Conservation (phyloP, 2,113 vertebrate species). For the Leptocoma aspasia region DNA sequence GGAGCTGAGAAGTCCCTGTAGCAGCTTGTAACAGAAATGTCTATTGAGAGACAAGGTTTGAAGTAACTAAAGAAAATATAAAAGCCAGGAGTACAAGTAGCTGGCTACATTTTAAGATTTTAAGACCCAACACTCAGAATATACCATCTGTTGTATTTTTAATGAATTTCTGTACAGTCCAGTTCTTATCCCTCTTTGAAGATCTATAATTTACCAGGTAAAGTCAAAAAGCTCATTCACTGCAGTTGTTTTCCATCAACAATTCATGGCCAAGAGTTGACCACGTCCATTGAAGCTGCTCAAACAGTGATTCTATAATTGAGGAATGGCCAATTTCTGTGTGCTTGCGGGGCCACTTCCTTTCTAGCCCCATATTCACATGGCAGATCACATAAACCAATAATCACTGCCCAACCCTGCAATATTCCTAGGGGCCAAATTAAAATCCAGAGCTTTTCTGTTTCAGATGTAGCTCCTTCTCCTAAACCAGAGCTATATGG, state of each 20-base stretch:
- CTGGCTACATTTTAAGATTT: not conserved
- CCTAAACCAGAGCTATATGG: not conserved
- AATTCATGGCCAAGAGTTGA: not conserved
- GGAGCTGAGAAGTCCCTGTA: not conserved
- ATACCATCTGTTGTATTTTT: not conserved
- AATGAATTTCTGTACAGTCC: not conserved
- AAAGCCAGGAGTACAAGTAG: not conserved
- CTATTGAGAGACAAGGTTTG: not conserved
- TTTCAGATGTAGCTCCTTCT: not conserved
- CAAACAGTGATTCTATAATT: not conserved
- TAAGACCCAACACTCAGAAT: not conserved
- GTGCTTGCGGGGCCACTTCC: not conserved
- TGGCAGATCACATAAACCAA: not conserved
- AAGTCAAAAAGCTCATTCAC: not conserved
- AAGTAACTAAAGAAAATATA: not conserved
- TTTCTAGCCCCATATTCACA: not conserved
- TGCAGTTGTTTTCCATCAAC: not conserved
- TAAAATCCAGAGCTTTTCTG: not conserved
- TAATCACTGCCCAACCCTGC: not conserved
- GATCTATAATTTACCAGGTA: not conserved
- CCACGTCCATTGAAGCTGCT: not conserved
- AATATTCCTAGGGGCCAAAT: not conserved
- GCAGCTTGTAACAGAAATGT: not conserved
- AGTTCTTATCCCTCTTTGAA: not conserved
- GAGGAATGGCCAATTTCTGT: not conserved